phyloP scores from a whole-genome alignment of 2,797 vertebrate species.

The Liparis tanakae region DNA sequence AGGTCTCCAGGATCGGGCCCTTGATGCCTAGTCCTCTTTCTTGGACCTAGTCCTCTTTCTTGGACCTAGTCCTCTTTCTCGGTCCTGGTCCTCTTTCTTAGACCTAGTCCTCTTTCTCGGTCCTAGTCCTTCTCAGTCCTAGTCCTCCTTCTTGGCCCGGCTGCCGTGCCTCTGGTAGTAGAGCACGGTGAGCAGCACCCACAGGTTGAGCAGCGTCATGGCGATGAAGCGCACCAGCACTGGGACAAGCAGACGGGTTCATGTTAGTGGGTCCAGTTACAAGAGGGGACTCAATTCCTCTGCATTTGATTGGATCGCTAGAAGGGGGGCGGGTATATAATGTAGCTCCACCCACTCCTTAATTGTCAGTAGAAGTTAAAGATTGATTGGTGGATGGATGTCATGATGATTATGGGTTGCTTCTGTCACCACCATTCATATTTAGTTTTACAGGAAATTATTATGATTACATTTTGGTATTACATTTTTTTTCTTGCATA shows the following conservation, averaged over 20 bases:
- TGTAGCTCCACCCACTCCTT: too few species aligned
- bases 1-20: background rate
- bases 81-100: constrained; percentile 82
- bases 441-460: too few species aligned
- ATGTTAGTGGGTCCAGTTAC: background rate
- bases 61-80: background rate
- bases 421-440: too few species aligned
- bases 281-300: background rate
- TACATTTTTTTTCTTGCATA: background rate
- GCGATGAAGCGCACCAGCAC: constrained; percentile 89
- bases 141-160: constrained; percentile 83
- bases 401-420: too few species aligned
- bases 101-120: background rate
- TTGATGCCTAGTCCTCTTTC: constrained; percentile 81
- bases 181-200: constrained; percentile 89
- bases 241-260: constrained; percentile 61
- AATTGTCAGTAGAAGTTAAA: too few species aligned
- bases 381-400: too few species aligned
- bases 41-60: constrained; percentile 20
- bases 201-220: constrained; percentile 90
- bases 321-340: background rate
- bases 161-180: constrained; percentile 85
- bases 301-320: background rate
- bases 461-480: too few species aligned
- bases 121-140: background rate